These are phyloP conservation scores for Benitochromis conjunctus DNA, from an alignment of 2,113 vertebrate genomes.

Conservation along the genomic window DNA sequence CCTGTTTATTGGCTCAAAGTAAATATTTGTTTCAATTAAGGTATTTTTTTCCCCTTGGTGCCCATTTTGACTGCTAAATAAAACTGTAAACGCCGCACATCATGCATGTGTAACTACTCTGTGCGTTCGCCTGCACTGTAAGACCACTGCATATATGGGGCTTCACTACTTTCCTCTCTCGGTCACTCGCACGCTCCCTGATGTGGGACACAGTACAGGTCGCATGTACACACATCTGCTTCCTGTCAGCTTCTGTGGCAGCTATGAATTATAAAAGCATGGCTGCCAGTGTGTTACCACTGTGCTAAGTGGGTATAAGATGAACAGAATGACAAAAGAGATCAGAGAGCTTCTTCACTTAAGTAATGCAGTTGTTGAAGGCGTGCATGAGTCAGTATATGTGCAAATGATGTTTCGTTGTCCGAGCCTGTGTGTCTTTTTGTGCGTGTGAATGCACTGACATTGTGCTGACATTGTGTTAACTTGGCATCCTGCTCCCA, in stretches of 20 bases:
- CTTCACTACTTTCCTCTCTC: background rate
- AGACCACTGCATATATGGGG: conserved; percentile 25
- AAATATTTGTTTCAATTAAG: background rate
- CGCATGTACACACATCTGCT: conserved; percentile 27
- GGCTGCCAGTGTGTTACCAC: conserved; percentile 8
- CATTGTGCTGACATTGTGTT: conserved; percentile 58
- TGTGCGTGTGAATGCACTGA: conserved; percentile 6
- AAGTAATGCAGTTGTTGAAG: background rate
- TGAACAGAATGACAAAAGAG: conserved; percentile 3
- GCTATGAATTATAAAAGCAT: conserved; percentile 49
- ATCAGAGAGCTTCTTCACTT: background rate
- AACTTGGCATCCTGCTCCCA: conserved; percentile 26
- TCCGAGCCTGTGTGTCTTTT: background rate
- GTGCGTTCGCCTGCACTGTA: background rate
- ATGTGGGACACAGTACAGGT: background rate
- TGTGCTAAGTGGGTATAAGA: background rate
- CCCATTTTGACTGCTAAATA: background rate
- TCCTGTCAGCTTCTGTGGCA: conserved; percentile 36
- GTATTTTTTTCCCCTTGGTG: background rate
- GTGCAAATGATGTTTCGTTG: background rate
- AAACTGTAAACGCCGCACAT: background rate
- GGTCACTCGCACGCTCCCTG: background rate
- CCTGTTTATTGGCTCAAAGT: background rate
- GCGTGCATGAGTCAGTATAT: background rate
- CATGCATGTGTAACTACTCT: conserved; percentile 20